Base-by-base conservation (phyloP, 2,888 invertebrate species). In the Ecliptopera silaceata region DNA sequence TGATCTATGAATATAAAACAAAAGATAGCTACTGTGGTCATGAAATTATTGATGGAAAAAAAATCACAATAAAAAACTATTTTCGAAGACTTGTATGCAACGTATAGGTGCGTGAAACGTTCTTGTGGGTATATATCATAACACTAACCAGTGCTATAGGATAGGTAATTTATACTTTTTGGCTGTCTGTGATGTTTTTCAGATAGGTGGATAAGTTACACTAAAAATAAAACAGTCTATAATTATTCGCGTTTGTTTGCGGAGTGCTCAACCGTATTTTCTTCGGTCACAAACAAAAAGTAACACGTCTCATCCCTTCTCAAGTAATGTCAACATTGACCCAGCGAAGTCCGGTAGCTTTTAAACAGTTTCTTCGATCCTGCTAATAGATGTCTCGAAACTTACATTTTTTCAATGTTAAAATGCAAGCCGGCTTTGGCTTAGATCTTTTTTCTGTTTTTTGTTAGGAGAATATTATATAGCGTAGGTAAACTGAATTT, bases 261-360 rank as follows among this genome's bases (percentile, higher is more conserved):
- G 4, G 17, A 39, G 29, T 8, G 34, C 47, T 48, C 47, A 29
- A 12, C 46, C 46, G 22, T 46, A 34, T 46, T 48, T 38, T 13
- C 31, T 13, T 29, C 31, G 41, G 32, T 44, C 51, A 38, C 43
- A 36, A 41, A 17, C 36, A 45, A 22, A 59, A 59, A 64, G 56
- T 59, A 65, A 61, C 59, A 65, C 59, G 61, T 71, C 75, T 34
- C 12, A 34, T n/a, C n/a, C 46, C 50, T 58, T 68, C 69, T 72
- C 69, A 68, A 75, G 79, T 74, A 71, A 67, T 66, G 68, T 63
- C 59, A 61, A 89, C 79, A 88, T 88, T 88, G 82, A 85, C 87
- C 60, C 60, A 82, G 83, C 75, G 81, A 86, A 88, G 78, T 80
- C 86, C 90, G 81, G 90, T 88, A 88, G 89, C 88, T 86, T 85